These are phyloP conservation scores for Scophthalmus maximus DNA, from an alignment of 2,113 vertebrate genomes.

Conservation along the genomic window DNA sequence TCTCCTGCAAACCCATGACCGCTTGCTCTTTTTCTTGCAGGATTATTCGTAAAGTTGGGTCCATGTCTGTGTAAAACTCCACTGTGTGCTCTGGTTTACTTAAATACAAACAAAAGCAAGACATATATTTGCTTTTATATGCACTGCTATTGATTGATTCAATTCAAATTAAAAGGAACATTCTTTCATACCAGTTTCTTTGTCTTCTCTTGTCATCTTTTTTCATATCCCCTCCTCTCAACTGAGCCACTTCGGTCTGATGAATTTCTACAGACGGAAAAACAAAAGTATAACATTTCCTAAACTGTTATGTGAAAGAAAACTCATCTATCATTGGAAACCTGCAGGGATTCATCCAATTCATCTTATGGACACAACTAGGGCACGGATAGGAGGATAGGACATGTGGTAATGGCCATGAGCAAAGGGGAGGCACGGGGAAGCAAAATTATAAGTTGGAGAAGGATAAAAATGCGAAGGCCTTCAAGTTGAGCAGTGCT, in stretches of 20 bases:
- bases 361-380: background rate
- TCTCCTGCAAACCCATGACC: constrained; percentile 81
- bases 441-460: constrained; percentile 26
- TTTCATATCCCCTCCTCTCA: constrained; percentile 31
- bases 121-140: background rate
- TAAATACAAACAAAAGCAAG: background rate
- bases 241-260: constrained; percentile 40
- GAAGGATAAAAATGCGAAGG: constrained; percentile 43
- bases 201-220: constrained; percentile 46
- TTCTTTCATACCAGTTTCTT: constrained; percentile 51
- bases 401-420: background rate
- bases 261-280: constrained; percentile 42
- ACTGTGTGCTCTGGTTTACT: constrained; percentile 39
- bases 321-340: background rate
- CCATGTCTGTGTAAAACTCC: constrained; percentile 65
- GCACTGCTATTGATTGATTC: background rate
- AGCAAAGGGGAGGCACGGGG: constrained; percentile 19
- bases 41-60: constrained; percentile 69
- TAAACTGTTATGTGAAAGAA: background rate
- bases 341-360: background rate
- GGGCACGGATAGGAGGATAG: constrained; percentile 10
- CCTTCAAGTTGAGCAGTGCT: constrained; percentile 24
- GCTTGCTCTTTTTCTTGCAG: constrained; percentile 83
- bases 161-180: background rate
- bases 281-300: constrained; percentile 10